Evolutionary conservation across 2,797 vertebrate genomes (phyloP), one percentile per base, ranked within the genome.

Genomic region (Cirrhinus molitorella): DNA sequence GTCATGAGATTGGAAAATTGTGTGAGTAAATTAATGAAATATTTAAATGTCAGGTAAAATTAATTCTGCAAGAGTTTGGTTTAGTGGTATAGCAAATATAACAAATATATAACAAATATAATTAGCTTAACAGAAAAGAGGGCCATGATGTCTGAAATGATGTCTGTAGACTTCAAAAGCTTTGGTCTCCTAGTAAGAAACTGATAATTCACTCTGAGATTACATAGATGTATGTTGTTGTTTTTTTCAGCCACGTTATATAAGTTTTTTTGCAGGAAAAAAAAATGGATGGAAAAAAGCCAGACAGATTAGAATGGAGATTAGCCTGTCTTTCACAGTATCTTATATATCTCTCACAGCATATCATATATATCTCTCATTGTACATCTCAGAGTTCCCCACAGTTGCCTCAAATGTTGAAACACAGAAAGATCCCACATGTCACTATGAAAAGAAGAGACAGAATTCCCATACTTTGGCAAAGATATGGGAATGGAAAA

Each of bases 191-290:
- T 47, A 45, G 5, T 37, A 74, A 59, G 28, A 79, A 66, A 5
- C 7, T 14, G 12, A 79, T 34, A 47, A 28, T 11, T 0, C 14
- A 61, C 59, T 6, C 19, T 37, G 61, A 66, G 59, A 37, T 76
- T 59, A 43, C n/a, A 76, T 40, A 59, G 13, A 75, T 65, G 16
- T 31, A 19, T 78, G 25, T 66, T 47, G 43, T 79, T n/a, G n/a
- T n/a, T n/a, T n/a, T 49, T 79, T 79, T 34, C 25, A 79, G 19
- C 17, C 43, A 65, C n/a, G 28, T 79, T 66, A 66, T 51, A 23
- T 65, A 65, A 49, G 19, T 28, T 47, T 49, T n/a, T 65, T 49
- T 21, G 8, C 6, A 59, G 14, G 11, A 1, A 3, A 34, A 57
- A n/a, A 55, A 75, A 57, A 57, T 3, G 16, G 11, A 63, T 45